phyloP scores from a whole-genome alignment of 2,797 vertebrate species.

The Pipistrellus kuhlii region DNA sequence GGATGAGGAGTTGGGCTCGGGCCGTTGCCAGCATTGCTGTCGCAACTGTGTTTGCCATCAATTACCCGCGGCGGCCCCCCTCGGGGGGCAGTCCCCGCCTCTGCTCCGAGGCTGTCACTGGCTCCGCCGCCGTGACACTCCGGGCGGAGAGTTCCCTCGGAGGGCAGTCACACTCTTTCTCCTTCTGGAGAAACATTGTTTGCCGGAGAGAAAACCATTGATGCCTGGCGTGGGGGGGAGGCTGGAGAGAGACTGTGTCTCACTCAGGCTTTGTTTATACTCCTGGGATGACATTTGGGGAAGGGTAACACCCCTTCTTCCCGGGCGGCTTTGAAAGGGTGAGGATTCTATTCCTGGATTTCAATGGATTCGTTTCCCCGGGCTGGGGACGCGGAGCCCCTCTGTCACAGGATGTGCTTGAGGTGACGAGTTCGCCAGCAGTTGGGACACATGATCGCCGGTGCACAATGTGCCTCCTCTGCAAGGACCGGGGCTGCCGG shows the following conservation, averaged over 20 bases:
- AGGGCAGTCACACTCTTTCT: conserved; percentile 48
- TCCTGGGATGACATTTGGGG: conserved; percentile 66
- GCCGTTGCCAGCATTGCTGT: conserved; percentile 65
- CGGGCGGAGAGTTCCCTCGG: conserved; percentile 43
- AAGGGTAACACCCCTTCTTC: conserved; percentile 34
- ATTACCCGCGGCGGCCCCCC: conserved; percentile 63
- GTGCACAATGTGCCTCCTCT: conserved; percentile 39
- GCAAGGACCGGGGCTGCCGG: conserved; percentile 14
- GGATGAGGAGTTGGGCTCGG: conserved; percentile 72
- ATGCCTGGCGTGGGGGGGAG: background rate
- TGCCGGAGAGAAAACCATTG: conserved; percentile 52
- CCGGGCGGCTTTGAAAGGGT: conserved; percentile 59
- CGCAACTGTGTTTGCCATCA: conserved; percentile 67
- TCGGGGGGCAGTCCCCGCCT: conserved; percentile 65
- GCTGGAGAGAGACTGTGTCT: conserved; percentile 3
- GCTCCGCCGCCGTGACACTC: conserved; percentile 37
- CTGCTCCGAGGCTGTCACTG: conserved; percentile 49
- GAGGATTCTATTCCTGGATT: conserved; percentile 64
- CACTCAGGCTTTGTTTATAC: conserved; percentile 72
- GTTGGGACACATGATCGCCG: conserved; percentile 66
- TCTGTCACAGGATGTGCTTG: conserved; percentile 59
- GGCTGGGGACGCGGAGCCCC: conserved; percentile 56
- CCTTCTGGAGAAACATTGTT: conserved; percentile 59
- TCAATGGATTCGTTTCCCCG: conserved; percentile 58
- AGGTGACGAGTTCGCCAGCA: conserved; percentile 59